Conservation (phyloP, 2,888 invertebrate species). For the Nineta flava region DNA sequence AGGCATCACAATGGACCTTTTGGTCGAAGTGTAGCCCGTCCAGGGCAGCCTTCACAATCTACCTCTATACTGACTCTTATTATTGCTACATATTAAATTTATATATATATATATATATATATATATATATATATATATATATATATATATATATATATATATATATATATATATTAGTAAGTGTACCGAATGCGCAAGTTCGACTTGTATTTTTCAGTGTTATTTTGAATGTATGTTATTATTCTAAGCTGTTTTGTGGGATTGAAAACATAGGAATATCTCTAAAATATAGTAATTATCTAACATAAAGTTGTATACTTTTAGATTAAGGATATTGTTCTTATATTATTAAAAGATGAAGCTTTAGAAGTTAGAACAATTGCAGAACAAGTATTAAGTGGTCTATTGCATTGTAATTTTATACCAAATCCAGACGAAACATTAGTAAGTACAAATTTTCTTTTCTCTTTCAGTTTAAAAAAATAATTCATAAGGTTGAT, state of each 20-base stretch:
- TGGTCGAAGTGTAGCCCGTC: no score
- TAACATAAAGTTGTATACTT: constrained; percentile 9
- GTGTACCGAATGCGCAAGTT: background rate
- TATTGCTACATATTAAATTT: no score
- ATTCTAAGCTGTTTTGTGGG: no score
- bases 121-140: no score
- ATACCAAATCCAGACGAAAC: constrained; percentile 41
- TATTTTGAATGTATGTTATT: no score
- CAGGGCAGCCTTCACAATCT: no score
- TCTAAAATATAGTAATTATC: background rate
- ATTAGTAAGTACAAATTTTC: constrained; percentile 29
- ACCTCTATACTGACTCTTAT: no score
- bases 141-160: no score
- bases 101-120: no score
- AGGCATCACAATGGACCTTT: no score
- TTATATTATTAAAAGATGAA: constrained; percentile 50
- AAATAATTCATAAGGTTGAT: background rate
- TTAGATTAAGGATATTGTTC: constrained; percentile 40
- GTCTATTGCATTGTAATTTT: constrained; percentile 73
- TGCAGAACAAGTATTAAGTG: constrained; percentile 68
- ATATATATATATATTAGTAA: no score
- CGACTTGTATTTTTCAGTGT: background rate
- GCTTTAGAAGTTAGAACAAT: constrained; percentile 68
- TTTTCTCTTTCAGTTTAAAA: background rate
- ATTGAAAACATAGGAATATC: background rate